These are phyloP conservation scores for Limosa lapponica DNA, from an alignment of 2,797 vertebrate species.

Conservation along the genomic window DNA sequence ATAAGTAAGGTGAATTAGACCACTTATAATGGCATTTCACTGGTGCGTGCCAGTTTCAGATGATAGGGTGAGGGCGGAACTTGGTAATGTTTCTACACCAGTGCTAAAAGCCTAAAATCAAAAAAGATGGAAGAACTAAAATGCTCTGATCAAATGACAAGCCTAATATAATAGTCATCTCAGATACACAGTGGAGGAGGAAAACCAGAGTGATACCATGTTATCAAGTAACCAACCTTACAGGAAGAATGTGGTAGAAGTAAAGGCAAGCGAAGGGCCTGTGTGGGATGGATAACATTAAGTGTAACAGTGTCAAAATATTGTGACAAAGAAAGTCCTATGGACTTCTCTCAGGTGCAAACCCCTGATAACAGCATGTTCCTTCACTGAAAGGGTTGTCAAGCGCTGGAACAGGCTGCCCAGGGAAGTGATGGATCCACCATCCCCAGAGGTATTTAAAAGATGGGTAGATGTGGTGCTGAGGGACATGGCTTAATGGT, in stretches of 20 bases:
- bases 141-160: background rate
- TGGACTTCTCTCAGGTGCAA: background rate
- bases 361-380: background rate
- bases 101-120: background rate
- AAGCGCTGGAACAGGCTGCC: background rate
- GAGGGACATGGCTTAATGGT: background rate
- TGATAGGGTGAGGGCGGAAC: background rate
- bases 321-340: background rate
- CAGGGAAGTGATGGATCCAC: background rate
- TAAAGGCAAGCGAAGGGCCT: background rate
- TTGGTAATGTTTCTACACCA: background rate
- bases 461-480: background rate
- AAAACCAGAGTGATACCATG: fast-evolving
- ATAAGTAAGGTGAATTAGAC: background rate
- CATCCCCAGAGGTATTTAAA: background rate
- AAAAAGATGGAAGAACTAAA: background rate
- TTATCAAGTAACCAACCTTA: background rate
- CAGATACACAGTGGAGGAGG: background rate
- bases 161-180: background rate
- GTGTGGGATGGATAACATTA: background rate
- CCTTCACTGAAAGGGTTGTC: background rate
- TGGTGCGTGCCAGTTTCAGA: background rate
- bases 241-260: background rate
- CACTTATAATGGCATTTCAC: background rate
- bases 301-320: background rate